Base-by-base conservation (phyloP, 2,797 vertebrate genomes). In the Champsocephalus esox region DNA sequence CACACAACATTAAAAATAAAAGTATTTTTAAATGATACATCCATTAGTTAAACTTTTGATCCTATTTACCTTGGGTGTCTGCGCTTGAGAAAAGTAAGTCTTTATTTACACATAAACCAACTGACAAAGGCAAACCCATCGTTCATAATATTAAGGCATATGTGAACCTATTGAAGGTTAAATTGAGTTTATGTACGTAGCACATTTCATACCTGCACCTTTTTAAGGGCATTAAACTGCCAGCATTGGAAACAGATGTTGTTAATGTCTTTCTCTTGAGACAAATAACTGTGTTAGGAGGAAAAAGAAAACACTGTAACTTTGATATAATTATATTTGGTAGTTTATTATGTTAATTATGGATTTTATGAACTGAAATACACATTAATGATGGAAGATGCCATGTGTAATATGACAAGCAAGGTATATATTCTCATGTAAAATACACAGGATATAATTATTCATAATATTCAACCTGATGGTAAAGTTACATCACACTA, bases 321-420 rank as follows among this genome's bases (percentile, higher is more conserved):
- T 69, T 34, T 51, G 6, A 70, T 14, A 24, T 19, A 71, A 71
- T 38, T 2, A 6, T 0, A 41, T 12, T 11, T 43, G 12, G 34
- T 38, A 38, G 34, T 38, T 38, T 38, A 38, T 38, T 6, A 7
- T 38, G 34, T 38, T 38, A 9, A 9, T 38, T 7, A 38, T 9
- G 6, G 1, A 38, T 43, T 5, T 51, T 58, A 4, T 38, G 34
- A 59, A 34, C 58, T 69, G n/a, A 51, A 66, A 74, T 8, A 17
- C 58, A 72, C 48, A 49, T 12, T 0, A 70, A 57, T 48, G 16
- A 51, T 34, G 4, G 16, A 66, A 52, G 21, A 72, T 52, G 21
- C 3, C 10, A 21, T 28, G 3, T 59, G 58, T 70, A 3, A 67
- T 51, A 41, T 60, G 16, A 19, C 3, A 11, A 43, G 16, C 19